A percentile compares a stretch with the other conserved stretches of the same genome.
Conservation (phyloP, 2,888 invertebrate species). For the Andrena chrysosceles region DNA sequence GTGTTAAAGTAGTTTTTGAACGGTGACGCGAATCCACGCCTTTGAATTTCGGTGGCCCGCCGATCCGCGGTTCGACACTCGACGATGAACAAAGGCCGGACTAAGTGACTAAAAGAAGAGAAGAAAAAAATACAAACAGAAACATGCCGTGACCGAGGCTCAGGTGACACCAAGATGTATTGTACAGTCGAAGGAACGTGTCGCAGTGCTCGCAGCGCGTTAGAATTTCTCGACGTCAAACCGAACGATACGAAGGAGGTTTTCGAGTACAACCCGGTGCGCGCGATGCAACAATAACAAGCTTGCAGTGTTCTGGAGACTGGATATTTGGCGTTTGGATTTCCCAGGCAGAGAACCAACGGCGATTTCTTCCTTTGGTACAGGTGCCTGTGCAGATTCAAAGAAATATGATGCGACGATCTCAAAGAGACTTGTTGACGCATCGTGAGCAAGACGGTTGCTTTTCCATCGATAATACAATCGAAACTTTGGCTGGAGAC, state of each 20-base stretch:
- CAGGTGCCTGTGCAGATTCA: conserved; percentile 92
- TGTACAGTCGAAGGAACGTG: conserved; percentile 42
- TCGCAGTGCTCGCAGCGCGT: conserved; percentile 2
- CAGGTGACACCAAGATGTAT: conserved; percentile 60
- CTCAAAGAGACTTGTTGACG: conserved; percentile 92
- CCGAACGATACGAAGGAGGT: conserved; percentile 90
- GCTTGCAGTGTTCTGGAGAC: conserved; percentile 97
- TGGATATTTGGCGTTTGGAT: conserved; percentile 98
- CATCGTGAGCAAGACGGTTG: conserved; percentile 88
- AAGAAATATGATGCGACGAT: conserved; percentile 91
- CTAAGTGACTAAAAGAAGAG: neutral
- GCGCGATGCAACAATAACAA: conserved; percentile 91
- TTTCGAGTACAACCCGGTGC: conserved; percentile 89
- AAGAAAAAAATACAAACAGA: conserved; percentile 49
- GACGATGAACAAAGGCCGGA: neutral
- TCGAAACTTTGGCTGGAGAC: neutral
- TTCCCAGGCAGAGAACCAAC: conserved; percentile 94
- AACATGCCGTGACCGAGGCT: conserved; percentile 70
- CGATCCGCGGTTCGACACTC: neutral
- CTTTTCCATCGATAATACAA: neutral
- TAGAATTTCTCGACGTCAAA: conserved; percentile 87
- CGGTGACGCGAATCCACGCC: neutral
- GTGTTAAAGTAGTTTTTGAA: neutral
- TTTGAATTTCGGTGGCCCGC: neutral
- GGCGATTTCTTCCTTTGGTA: conserved; percentile 93